Evolutionary conservation across 1,140 invertebrate species (phyloP), one percentile per base, ranked within the genome.

Genomic region (Drosophila mojavensis): DNA sequence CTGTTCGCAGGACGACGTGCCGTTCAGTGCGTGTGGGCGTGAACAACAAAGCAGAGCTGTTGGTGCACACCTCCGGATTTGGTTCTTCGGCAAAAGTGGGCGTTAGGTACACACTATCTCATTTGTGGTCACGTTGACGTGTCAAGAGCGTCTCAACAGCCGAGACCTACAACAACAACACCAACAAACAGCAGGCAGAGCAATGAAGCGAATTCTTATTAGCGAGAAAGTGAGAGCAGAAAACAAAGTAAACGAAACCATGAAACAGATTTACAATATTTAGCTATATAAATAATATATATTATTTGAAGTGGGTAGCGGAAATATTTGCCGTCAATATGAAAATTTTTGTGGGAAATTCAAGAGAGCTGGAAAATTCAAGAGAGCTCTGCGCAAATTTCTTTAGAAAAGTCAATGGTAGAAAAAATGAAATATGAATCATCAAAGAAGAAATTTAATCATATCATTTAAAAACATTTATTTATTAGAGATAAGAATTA

Each of bases 51-150:
- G 48, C 36, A 61, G 68, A 66, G 53, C 64, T 64, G 80, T 17
- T 53, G 64, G 30, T 24, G 50, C 36, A 72, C 39, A 67, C 69
- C 69, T 47, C 45, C 69, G 59, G 10, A 26, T 66, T 47, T 15
- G 58, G 41, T 13, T 39, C 33, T 24, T 28, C 17, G n/a, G 47
- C 24, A 24, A 20, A 41, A 30, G 33, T 50, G 55, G 50, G 39
- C 47, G 26, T 50, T 43, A 13, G 69, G 78, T 39, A 76, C 72
- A 75, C 73, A 89, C 66, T 77, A 80, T 88, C 84, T 89, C 84
- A 89, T 88, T 89, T 88, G 84, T 60, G 84, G 84, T 78, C 70
- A 72, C 71, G 70, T 70, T 78, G 84, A 60, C 80, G 84, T 88
- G 84, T 89, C 84, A 78, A 80, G 72, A 86, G 79, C 73, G 62